These are phyloP conservation scores for Ypsolopha scabrella DNA, from an alignment of 2,888 invertebrate species.

Conservation along the genomic window DNA sequence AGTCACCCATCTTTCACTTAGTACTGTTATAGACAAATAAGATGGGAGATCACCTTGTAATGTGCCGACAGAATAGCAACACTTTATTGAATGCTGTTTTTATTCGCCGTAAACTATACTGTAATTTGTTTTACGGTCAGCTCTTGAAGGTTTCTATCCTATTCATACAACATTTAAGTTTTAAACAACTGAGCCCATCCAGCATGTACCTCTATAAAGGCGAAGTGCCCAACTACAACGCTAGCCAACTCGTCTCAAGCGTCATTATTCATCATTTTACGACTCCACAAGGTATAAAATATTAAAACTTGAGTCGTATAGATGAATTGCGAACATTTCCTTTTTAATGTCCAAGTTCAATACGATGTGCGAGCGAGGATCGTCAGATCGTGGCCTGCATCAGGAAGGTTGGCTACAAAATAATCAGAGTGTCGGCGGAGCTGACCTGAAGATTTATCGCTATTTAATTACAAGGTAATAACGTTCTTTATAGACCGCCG, in stretches of 20 bases:
- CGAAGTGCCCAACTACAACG: slow-evolving; percentile 58
- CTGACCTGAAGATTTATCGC: slow-evolving; percentile 43
- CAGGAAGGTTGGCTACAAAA: slow-evolving; percentile 35
- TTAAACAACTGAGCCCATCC: slow-evolving; percentile 58
- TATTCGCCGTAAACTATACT: slow-evolving; percentile 27
- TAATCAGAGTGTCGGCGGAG: slow-evolving; percentile 33
- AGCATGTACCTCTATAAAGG: slow-evolving; percentile 47
- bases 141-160: slow-evolving; percentile 35
- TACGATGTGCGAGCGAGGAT: slow-evolving; percentile 54
- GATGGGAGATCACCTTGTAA: neutral
- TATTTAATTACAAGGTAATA: slow-evolving; percentile 58
- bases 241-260: slow-evolving; percentile 63
- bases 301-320: slow-evolving; percentile 18
- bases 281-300: slow-evolving; percentile 64
- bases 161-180: slow-evolving; percentile 47
- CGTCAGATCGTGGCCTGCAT: slow-evolving; percentile 39
- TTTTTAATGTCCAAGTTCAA: slow-evolving; percentile 67
- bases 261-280: slow-evolving; percentile 70
- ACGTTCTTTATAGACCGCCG: slow-evolving; percentile 42
- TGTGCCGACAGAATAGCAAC: slow-evolving; percentile 6
- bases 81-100: slow-evolving; percentile 34
- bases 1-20: too few species aligned
- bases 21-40: too few species aligned
- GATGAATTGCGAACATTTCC: slow-evolving; percentile 68
- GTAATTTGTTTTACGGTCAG: slow-evolving; percentile 45